These are phyloP conservation scores for Falco naumanni DNA, from an alignment of 2,797 vertebrate genomes.

Conservation along the genomic window DNA sequence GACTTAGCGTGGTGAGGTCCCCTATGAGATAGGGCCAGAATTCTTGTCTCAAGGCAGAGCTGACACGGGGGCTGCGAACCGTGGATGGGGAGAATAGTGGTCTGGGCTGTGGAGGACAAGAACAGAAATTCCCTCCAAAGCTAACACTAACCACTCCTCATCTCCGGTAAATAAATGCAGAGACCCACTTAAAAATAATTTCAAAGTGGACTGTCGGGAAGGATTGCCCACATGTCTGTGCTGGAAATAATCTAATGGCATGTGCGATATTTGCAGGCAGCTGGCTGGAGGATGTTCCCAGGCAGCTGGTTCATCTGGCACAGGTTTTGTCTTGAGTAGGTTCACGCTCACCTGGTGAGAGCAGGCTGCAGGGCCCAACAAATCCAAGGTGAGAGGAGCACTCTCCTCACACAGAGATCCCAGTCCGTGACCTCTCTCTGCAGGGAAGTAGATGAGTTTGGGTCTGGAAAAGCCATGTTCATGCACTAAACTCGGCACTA, in stretches of 20 bases:
- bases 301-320: background rate
- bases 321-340: background rate
- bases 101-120: background rate
- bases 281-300: background rate
- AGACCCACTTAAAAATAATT: background rate
- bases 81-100: background rate
- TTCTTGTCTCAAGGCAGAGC: background rate
- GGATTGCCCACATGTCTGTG: background rate
- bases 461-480: background rate
- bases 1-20: background rate
- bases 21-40: background rate
- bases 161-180: background rate
- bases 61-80: too few relatives aligned
- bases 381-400: background rate
- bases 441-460: background rate
- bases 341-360: background rate
- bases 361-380: background rate
- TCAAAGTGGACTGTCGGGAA: background rate
- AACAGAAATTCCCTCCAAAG: background rate
- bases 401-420: background rate
- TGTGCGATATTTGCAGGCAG: background rate
- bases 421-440: accelerated
- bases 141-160: accelerated
- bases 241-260: background rate
- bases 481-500: too few relatives aligned